A percentile compares a stretch with the other conserved stretches of the same genome.
Conservation (phyloP, 2,888 invertebrate genomes). For the Luperina testacea region DNA sequence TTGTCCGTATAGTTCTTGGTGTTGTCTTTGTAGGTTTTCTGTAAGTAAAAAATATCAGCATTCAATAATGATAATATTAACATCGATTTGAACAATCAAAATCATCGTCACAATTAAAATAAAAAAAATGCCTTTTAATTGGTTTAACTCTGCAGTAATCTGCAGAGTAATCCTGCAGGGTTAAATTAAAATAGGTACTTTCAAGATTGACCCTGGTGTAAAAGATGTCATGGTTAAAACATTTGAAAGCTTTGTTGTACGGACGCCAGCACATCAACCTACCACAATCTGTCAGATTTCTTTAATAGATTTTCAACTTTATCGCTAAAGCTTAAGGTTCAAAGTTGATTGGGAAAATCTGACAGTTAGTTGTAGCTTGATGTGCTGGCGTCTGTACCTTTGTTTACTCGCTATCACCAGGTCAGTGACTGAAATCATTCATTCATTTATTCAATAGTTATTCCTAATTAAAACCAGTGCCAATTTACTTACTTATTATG, state of each 20-base stretch:
- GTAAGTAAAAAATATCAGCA: constrained; percentile 11
- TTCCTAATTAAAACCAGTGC: background rate
- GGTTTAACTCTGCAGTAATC: no score
- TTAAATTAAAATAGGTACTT: background rate
- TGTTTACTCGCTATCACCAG: background rate
- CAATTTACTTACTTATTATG: constrained; percentile 26
- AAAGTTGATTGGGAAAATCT: no score
- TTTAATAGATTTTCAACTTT: no score
- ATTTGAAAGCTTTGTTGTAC: background rate
- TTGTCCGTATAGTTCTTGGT: background rate
- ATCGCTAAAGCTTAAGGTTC: no score
- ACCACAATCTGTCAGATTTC: no score
- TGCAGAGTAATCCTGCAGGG: no score
- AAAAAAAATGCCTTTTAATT: background rate
- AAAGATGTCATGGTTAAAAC: background rate
- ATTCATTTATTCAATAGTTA: no score
- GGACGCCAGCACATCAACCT: no score
- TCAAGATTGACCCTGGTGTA: background rate
- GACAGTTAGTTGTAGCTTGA: no score
- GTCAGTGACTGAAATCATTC: no score
- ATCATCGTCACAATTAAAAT: background rate
- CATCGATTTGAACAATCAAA: background rate
- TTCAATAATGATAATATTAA: background rate
- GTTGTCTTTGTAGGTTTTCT: constrained; percentile 15
- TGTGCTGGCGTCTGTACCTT: background rate